phyloP scores from a whole-genome alignment of 2,888 invertebrate genomes.

The Mellilla xanthometata region DNA sequence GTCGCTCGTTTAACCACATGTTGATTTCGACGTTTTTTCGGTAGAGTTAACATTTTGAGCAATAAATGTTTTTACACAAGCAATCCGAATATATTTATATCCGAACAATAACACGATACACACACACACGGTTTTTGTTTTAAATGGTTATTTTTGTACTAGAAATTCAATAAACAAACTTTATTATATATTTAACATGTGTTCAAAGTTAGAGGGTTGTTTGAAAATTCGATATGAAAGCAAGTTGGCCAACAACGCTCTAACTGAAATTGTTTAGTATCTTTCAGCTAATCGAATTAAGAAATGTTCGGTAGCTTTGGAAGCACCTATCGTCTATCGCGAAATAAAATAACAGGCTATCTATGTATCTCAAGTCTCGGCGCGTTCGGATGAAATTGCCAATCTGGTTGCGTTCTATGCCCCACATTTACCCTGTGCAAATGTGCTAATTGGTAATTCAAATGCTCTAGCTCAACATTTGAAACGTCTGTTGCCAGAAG shows the following conservation, averaged over 20 bases:
- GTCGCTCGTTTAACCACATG: conserved; percentile 18
- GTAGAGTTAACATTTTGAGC: too few relatives aligned
- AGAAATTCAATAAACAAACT: too few relatives aligned
- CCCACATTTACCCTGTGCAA: conserved; percentile 22
- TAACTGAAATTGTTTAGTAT: conserved; percentile 12
- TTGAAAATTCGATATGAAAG: conserved; percentile 12
- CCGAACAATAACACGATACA: too few relatives aligned
- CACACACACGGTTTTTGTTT: too few relatives aligned
- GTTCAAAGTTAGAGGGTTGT: conserved; percentile 1
- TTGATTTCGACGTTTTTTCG: background rate
- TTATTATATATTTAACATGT: too few relatives aligned
- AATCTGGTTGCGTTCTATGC: conserved; percentile 17
- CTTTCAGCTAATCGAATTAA: conserved; percentile 13
- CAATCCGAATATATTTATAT: too few relatives aligned
- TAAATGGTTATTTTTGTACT: too few relatives aligned
- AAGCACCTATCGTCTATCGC: conserved; percentile 7
- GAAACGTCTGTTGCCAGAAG: conserved; percentile 14
- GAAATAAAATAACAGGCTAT: conserved; percentile 8
- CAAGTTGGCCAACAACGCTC: conserved; percentile 6
- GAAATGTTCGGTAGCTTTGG: conserved; percentile 7
- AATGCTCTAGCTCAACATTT: conserved; percentile 14
- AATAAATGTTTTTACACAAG: too few relatives aligned
- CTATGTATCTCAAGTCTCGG: conserved; percentile 6
- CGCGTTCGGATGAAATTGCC: conserved; percentile 14
- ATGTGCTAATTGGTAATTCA: conserved; percentile 26